Evolutionary conservation across 1,140 invertebrate species (phyloP), one percentile per base, ranked within the genome.

Genomic region (Heliconius hewitsoni): DNA sequence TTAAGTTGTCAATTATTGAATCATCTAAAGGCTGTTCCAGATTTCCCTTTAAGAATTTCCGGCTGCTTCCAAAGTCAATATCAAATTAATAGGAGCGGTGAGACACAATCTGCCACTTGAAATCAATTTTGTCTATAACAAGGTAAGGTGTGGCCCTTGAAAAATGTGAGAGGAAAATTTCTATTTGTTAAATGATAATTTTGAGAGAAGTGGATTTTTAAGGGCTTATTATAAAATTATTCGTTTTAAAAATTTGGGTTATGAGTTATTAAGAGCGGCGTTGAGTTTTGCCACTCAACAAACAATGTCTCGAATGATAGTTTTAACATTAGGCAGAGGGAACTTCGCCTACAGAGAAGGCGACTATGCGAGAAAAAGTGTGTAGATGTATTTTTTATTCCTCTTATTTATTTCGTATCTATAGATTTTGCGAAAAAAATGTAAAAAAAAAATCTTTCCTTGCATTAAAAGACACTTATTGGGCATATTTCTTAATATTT

Each of bases 11-110:
- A 16, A 75, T 46, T 75, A 13, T 55, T 82, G 77, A 81, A 82
- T 79, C 81, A 84, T 82, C 74, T 27, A 23, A 84, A 77, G 72
- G 50, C 57, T 76, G 83, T 73, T 76, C 82, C 81, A 81, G 82
- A 85, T 85, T 85, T 85, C 83, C 80, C 83, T 71, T 71, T 71
- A 80, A 83, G 80, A 77, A 83, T 85, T 85, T 85, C 84, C 84
- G 80, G 83, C 80, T 83, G 80, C 76, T 81, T 55, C 78, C 80
- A 79, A 81, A 77, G 52, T 79, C 60, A 74, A 71, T 71, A 73
- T 42, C 60, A 74, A 79, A 77, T 74, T 76, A 78, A 78, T 78
- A 73, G 71, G 77, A 77, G 50, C 30, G 66, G 71, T 71, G 77
- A 75, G 60, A 74, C 57, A 66, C 55, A 79, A 82, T 82, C 77